Conservation (phyloP, 2,113 vertebrate genomes). For the Caloenas nicobarica region DNA sequence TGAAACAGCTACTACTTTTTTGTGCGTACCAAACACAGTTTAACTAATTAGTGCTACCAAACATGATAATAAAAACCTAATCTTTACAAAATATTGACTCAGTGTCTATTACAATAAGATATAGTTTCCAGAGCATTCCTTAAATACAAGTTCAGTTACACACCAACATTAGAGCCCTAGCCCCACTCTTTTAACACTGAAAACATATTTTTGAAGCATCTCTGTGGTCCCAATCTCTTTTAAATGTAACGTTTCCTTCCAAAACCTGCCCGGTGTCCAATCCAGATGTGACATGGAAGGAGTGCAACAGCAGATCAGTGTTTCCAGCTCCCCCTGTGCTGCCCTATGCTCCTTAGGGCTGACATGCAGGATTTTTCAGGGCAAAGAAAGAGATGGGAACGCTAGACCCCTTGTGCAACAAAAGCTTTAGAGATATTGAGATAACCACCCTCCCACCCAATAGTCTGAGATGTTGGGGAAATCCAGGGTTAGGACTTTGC, state of each 20-base stretch:
- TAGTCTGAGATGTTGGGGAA: neutral
- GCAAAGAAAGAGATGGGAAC: neutral
- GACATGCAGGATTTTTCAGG: neutral
- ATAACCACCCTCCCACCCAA: neutral
- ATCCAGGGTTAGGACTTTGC: neutral
- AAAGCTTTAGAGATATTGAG: neutral
- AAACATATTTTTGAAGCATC: neutral
- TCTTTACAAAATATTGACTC: neutral
- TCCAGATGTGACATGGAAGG: neutral
- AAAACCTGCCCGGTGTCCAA: neutral
- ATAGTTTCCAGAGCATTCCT: neutral
- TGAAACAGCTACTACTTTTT: neutral
- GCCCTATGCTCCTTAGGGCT: neutral
- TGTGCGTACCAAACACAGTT: neutral
- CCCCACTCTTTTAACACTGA: neutral
- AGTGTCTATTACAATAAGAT: neutral
- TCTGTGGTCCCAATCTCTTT: neutral
- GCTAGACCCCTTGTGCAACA: fast-evolving
- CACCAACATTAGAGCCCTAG: neutral
- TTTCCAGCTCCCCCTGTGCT: neutral
- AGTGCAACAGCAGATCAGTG: neutral
- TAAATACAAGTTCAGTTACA: neutral
- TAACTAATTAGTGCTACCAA: neutral
- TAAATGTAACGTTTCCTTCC: neutral
- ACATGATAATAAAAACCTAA: neutral